phyloP scores from a whole-genome alignment of 2,888 invertebrate species.

The Phengaris arion region DNA sequence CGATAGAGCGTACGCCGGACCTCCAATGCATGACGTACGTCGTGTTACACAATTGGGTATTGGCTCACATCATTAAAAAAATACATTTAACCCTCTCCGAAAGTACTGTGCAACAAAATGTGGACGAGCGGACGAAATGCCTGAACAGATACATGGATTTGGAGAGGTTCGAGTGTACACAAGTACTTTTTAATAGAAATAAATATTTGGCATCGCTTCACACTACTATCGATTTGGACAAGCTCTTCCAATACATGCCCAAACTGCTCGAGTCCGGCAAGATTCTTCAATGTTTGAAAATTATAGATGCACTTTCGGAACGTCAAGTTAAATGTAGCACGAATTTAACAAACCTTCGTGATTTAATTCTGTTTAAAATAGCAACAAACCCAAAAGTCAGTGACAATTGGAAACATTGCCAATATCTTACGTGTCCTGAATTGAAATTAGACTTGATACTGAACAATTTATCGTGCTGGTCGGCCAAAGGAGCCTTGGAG shows the following conservation, averaged over 20 bases:
- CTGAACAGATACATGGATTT: conserved; percentile 81
- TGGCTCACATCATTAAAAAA: conserved; percentile 83
- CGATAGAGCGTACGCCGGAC: conserved; percentile 67
- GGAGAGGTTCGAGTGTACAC: conserved; percentile 74
- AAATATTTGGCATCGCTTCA: conserved; percentile 80
- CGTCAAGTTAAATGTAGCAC: conserved; percentile 70
- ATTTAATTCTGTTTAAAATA: conserved; percentile 80
- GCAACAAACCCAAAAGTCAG: conserved; percentile 72
- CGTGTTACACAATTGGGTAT: conserved; percentile 83
- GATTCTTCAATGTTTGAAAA: conserved; percentile 70
- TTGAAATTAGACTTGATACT: conserved; percentile 74
- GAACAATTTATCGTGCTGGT: conserved; percentile 77
- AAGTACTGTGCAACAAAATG: conserved; percentile 69
- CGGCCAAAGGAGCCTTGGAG: conserved; percentile 76
- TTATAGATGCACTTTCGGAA: conserved; percentile 81
- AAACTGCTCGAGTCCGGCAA: conserved; percentile 64
- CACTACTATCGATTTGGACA: conserved; percentile 73
- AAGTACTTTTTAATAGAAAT: conserved; percentile 77
- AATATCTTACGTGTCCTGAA: conserved; percentile 72
- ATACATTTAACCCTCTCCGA: conserved; percentile 79
- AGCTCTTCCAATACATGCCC: conserved; percentile 75
- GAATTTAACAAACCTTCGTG: conserved; percentile 78
- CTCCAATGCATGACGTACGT: conserved; percentile 81
- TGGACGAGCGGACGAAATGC: conserved; percentile 79
- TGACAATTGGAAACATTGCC: conserved; percentile 74